These are phyloP conservation scores for Barypeithes pellucidus DNA, from an alignment of 2,888 invertebrate genomes.

Conservation along the genomic window DNA sequence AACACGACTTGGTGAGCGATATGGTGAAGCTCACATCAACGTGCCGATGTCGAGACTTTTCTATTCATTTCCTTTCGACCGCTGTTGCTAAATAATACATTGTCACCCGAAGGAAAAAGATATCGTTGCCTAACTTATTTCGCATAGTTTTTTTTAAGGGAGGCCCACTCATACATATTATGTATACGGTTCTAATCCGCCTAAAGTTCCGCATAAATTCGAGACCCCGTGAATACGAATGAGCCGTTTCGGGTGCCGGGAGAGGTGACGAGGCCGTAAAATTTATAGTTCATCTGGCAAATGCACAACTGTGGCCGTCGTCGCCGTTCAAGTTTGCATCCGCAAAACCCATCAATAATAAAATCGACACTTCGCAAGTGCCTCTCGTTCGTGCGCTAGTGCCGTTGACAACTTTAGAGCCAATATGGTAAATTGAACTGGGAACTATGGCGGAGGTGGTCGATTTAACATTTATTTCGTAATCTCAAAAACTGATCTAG, in stretches of 20 bases:
- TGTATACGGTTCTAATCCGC: constrained; percentile 11
- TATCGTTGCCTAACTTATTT: background rate
- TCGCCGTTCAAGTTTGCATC: constrained; percentile 23
- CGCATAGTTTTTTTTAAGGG: background rate
- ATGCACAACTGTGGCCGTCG: constrained; percentile 20
- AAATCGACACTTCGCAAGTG: constrained; percentile 20
- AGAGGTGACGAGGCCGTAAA: constrained; percentile 22
- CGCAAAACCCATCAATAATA: constrained; percentile 22
- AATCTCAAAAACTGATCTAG: too few species aligned
- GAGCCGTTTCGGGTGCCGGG: constrained; percentile 8
- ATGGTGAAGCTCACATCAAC: too few species aligned
- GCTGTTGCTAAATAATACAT: background rate
- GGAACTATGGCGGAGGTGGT: background rate
- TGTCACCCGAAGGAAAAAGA: background rate
- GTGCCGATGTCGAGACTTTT: too few species aligned
- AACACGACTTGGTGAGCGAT: too few species aligned
- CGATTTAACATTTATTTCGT: too few species aligned
- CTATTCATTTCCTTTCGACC: too few species aligned
- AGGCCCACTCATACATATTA: background rate
- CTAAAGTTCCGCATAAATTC: constrained; percentile 9
- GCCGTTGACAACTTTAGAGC: constrained; percentile 17
- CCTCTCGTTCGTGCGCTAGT: background rate
- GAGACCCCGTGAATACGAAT: constrained; percentile 13
- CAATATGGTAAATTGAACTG: constrained; percentile 1
- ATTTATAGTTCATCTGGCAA: constrained; percentile 25